phyloP scores from a whole-genome alignment of 2,888 invertebrate species.

The Prenolepis imparis region DNA sequence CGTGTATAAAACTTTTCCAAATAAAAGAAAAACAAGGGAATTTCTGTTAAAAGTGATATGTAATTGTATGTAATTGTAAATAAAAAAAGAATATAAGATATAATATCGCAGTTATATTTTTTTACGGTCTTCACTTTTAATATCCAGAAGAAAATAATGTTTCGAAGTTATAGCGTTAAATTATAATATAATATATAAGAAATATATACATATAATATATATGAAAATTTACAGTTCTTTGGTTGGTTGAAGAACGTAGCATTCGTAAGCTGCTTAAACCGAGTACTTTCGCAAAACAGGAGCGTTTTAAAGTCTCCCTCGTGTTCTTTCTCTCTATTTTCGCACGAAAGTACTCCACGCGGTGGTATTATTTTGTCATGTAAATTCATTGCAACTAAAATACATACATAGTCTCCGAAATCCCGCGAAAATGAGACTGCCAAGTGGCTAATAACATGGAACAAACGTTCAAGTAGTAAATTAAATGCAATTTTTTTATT shows the following conservation, averaged over 20 bases:
- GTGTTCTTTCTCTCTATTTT: conserved; percentile 65
- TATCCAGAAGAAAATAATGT: background rate
- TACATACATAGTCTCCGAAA: conserved; percentile 40
- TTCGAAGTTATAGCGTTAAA: background rate
- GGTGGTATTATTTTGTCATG: conserved; percentile 50
- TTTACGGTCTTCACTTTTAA: background rate
- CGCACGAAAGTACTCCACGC: conserved; percentile 51
- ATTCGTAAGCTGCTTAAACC: conserved; percentile 74
- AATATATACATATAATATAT: conserved; percentile 56
- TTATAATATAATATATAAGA: conserved; percentile 51
- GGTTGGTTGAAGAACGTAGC: conserved; percentile 26
- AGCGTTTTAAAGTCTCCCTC: conserved; percentile 58
- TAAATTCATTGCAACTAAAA: conserved; percentile 59
- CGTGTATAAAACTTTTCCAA: background rate
- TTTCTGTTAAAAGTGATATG: conserved; percentile 48
- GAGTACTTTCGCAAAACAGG: conserved; percentile 70
- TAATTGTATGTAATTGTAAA: background rate
- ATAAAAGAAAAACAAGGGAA: background rate
- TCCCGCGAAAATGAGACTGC: background rate
- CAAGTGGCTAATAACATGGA: background rate
- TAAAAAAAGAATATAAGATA: background rate
- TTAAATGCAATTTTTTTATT: background rate
- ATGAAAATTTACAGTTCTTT: conserved; percentile 62
- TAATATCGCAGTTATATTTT: background rate
- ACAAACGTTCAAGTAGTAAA: background rate